Percentiles rank a stretch among this genome's conserved stretches.
Conservation (phyloP, 2,113 vertebrate genomes). For the Macrotus californicus region DNA sequence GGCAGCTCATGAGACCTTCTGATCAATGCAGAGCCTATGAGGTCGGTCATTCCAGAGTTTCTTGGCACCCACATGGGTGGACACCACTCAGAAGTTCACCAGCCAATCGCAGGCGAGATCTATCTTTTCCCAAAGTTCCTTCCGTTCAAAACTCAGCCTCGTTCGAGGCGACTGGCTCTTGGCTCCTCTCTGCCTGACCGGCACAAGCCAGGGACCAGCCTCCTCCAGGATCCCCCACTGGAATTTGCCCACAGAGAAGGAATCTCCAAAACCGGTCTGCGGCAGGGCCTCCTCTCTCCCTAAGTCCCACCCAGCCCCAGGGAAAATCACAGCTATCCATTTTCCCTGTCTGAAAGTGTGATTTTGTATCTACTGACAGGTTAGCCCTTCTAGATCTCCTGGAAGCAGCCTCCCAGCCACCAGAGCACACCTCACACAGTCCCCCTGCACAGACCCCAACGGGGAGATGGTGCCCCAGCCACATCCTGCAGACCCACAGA, state of each 20-base stretch:
- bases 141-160: constrained; percentile 50
- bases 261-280: neutral
- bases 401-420: neutral
- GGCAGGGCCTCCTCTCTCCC: neutral
- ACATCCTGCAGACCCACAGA: neutral
- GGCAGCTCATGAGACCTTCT: neutral
- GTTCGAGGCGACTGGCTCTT: neutral
- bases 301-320: constrained; percentile 35
- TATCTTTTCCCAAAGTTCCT: constrained; percentile 57
- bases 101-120: constrained; percentile 51
- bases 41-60: neutral
- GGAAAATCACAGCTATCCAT: constrained; percentile 47
- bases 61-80: constrained; percentile 15
- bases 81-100: constrained; percentile 45
- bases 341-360: constrained; percentile 47
- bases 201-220: neutral
- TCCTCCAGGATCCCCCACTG: neutral
- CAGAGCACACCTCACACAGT: neutral
- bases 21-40: neutral
- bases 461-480: neutral
- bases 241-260: neutral
- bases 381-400: neutral
- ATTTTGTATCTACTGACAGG: neutral
- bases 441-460: neutral
- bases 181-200: neutral